These are phyloP conservation scores for Muraenolepis orangiensis DNA, from an alignment of 2,797 vertebrate genomes.

Conservation along the genomic window DNA sequence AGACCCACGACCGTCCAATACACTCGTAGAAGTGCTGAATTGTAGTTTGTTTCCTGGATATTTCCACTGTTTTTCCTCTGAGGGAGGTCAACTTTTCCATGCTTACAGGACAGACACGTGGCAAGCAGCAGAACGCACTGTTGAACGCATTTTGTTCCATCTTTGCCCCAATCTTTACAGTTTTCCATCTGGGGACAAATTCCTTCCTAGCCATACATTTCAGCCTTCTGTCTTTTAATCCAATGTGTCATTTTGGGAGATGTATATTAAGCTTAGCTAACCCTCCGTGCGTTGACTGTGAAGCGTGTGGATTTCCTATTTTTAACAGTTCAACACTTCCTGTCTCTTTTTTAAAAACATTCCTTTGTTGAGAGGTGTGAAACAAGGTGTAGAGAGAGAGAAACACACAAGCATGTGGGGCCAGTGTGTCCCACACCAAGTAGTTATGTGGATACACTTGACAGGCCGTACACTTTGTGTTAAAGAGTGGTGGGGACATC, in stretches of 20 bases:
- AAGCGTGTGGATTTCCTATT: conserved; percentile 18
- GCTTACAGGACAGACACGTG: background rate
- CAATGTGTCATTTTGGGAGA: background rate
- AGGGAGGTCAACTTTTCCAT: background rate
- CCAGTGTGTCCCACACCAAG: background rate
- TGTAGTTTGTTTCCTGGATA: background rate
- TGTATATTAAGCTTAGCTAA: background rate
- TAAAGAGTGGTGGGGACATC: no score
- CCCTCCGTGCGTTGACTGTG: background rate
- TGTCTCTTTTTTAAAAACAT: conserved; percentile 35
- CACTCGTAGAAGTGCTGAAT: background rate
- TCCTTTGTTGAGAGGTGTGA: conserved; percentile 16
- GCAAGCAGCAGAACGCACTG: background rate
- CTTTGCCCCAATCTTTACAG: background rate
- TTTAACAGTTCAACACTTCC: conserved; percentile 33
- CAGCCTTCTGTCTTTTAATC: background rate
- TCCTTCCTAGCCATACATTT: background rate
- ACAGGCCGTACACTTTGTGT: no score
- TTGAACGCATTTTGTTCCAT: background rate
- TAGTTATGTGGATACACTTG: background rate
- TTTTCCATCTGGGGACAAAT: background rate
- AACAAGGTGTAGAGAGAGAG: background rate
- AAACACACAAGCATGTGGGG: background rate
- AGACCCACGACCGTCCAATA: background rate
- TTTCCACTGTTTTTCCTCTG: background rate